Conservation (phyloP, 2,888 invertebrate genomes). For the Melieria crassipennis region DNA sequence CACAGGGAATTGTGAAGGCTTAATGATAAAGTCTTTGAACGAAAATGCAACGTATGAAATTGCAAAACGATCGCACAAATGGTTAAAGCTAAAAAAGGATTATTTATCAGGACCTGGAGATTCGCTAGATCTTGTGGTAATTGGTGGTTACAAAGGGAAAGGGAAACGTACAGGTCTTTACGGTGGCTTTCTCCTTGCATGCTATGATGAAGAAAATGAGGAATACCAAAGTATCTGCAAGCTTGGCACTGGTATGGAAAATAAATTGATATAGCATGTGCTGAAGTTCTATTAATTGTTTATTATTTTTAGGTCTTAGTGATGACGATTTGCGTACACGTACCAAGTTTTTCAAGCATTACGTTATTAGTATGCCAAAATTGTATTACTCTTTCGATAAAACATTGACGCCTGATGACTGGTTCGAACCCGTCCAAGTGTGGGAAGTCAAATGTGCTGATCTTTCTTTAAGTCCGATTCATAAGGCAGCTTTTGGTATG, state of each 20-base stretch:
- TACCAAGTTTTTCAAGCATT: conserved; percentile 78
- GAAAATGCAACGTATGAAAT: conserved; percentile 94
- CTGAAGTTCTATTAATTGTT: conserved; percentile 11
- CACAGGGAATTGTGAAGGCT: conserved; percentile 92
- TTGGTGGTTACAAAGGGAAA: conserved; percentile 93
- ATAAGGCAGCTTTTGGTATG: conserved; percentile 87
- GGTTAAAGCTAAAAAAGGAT: conserved; percentile 97
- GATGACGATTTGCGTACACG: conserved; percentile 88
- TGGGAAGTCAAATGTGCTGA: conserved; percentile 99
- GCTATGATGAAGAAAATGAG: conserved; percentile 89
- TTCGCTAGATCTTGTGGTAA: conserved; percentile 93
- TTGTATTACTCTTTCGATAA: conserved; percentile 84
- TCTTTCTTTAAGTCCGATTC: conserved; percentile 93
- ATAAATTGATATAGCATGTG: background rate
- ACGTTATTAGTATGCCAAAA: conserved; percentile 79
- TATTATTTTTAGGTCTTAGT: conserved; percentile 85
- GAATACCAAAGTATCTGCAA: conserved; percentile 94
- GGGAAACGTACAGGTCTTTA: conserved; percentile 93
- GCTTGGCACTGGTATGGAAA: conserved; percentile 68
- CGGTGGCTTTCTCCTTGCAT: conserved; percentile 95
- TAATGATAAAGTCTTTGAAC: conserved; percentile 96
- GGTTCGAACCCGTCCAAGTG: conserved; percentile 88
- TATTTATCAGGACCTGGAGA: conserved; percentile 97
- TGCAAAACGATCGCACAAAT: conserved; percentile 91
- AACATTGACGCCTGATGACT: conserved; percentile 82